phyloP scores from a whole-genome alignment of 1,140 invertebrate species.

The Steinernema feltiae region DNA sequence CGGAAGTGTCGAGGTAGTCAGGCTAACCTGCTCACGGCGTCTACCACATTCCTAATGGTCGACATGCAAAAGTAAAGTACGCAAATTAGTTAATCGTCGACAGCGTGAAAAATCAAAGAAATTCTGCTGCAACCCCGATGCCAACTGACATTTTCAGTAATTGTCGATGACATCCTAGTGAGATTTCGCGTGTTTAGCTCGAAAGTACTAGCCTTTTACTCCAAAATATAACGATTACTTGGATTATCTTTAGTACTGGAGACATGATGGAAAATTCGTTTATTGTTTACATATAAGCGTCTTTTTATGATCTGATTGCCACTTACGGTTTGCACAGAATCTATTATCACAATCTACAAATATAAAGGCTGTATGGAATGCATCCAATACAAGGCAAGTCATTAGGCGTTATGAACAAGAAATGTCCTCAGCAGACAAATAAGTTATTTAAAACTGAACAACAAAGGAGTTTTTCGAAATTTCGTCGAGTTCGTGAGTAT shows the following conservation, averaged over 20 bases:
- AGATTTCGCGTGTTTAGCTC: not conserved
- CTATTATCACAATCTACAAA: not conserved
- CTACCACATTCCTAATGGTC: not conserved
- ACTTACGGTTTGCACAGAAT: not conserved
- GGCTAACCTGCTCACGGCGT: not conserved
- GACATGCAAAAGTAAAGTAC: slow-evolving; percentile 4
- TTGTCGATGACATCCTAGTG: not conserved
- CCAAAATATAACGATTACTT: not conserved
- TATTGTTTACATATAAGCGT: not conserved
- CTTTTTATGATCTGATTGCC: slow-evolving; percentile 1
- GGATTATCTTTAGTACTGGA: too few relatives aligned
- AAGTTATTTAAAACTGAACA: not conserved
- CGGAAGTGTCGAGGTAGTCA: not conserved
- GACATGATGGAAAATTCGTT: too few relatives aligned
- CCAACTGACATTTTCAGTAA: not conserved
- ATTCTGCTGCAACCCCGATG: not conserved
- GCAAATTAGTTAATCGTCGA: slow-evolving; percentile 13
- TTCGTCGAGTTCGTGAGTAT: not conserved
- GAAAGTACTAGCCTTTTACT: not conserved
- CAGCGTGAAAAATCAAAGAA: slow-evolving; percentile 12
- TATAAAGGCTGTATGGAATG: slow-evolving; percentile 1
- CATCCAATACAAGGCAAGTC: slow-evolving; percentile 1
- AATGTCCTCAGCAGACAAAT: not conserved
- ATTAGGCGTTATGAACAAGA: not conserved
- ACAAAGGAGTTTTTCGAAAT: not conserved